Percentiles rank a stretch among this genome's conserved stretches.
phyloP scores from a whole-genome alignment of 2,888 invertebrate genomes.

The Drosophila parthenogenetica region DNA sequence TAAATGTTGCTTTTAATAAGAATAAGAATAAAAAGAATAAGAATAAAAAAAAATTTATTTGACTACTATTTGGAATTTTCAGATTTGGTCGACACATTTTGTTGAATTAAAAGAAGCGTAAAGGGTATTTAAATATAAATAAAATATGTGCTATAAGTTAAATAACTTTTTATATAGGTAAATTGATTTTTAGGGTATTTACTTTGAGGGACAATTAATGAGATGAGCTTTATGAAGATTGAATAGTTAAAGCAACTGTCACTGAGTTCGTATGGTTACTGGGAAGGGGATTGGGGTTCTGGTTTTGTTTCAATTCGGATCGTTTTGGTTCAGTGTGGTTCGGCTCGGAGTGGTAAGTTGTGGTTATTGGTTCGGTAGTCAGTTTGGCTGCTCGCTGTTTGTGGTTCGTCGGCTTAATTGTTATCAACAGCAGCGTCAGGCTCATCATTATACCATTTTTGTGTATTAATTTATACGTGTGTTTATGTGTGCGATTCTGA shows the following conservation, averaged over 20 bases:
- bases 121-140: no score
- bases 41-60: no score
- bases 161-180: no score
- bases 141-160: no score
- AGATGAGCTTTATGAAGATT: background rate
- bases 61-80: no score
- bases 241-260: constrained; percentile 1
- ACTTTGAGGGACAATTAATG: background rate
- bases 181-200: background rate
- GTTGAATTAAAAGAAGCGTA: no score
- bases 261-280: background rate
- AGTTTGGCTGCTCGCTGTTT: constrained; percentile 41
- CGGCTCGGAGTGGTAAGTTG: constrained; percentile 22
- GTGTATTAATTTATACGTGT: constrained; percentile 4
- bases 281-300: background rate
- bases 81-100: no score
- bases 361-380: constrained; percentile 38
- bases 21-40: no score
- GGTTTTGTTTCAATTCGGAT: background rate
- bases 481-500: constrained; percentile 46
- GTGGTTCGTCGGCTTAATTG: constrained; percentile 65
- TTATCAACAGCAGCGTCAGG: constrained; percentile 61
- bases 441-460: constrained; percentile 55
- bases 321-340: constrained; percentile 1
- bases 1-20: no score